Base-by-base conservation (phyloP, 2,888 invertebrate genomes). In the Drosophila limbata region DNA sequence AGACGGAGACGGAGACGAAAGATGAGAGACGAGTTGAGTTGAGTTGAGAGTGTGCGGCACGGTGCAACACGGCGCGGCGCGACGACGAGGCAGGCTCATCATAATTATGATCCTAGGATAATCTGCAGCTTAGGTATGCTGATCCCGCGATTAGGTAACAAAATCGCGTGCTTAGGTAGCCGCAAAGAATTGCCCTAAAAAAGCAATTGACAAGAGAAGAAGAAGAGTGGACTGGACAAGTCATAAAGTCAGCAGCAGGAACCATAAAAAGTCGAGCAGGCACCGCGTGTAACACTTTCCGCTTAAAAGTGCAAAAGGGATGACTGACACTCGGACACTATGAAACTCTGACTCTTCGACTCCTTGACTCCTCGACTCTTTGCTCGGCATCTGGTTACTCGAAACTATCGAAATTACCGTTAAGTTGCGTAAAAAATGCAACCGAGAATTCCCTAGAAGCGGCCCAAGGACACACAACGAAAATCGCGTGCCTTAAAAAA, bases 31-130 rank as follows among this genome's bases (percentile, higher is more conserved):
- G 79, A 62, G 57, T 73, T 47, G 37, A 28, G 31, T 11, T 31
- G 31, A 31, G 31, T 31, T 31, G 31, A 31, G 79, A 73, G 64
- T 45, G 60, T 15, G 44, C 52, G 52, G 42, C 42, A 21, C 42
- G 42, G 56, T 55, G 50, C 55, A 53, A 39, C 51, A 69, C 55
- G 65, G 52, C 53, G 60, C 71, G 77, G 56, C 80, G 72, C 77
- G 70, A 55, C 73, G 78, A 52, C 73, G 69, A 35, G 62, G 52
- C 62, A 56, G 76, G 66, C 69, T 69, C 83, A 84, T 87, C 79
- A 77, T 88, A 81, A 90, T 88, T 83, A 90, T 90, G 79, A 90
- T 87, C 79, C 83, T 77, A 66, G 88, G 82, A 90, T 89, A 78
- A 87, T 87, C 78, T 69, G 50, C 75, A 74, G 81, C 79, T 90